Base-by-base conservation (phyloP, 2,797 vertebrate genomes). In the Dendrocincla tyrannina region DNA sequence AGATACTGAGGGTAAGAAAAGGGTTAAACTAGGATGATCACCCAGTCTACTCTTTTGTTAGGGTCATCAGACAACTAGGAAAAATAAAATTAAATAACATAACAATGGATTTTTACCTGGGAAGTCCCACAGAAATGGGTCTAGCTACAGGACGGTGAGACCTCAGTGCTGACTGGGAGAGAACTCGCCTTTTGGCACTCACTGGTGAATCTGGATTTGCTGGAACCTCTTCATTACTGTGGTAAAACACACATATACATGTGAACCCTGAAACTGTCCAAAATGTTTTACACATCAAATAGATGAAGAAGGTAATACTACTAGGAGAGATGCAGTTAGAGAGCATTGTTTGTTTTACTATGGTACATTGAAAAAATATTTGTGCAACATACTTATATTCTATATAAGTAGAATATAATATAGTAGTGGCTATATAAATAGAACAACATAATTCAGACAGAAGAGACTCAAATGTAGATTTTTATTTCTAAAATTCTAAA, bases 81-180 rank as follows among this genome's bases (percentile, higher is more conserved):
- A 78, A 27, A 93, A 59, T 13, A 42, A 42, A 84, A 24, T 12
- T 72, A 22, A 83, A 23, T 14, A 77, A 24, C 8, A 47, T 11
- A 77, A 23, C 8, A 47, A 30, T 24, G 39, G 20, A 33, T 59
- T 92, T 94, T 96, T 98, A 99, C 99, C 99, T 98, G 95, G 99
- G 98, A 59, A 99, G 96, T 68, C 98, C 98, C 79, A 98, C 94
- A 72, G 98, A 97, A 91, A 99, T 56, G 2, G 99, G 99, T 96
- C 99, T 98, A 77, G 99, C 99, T 81, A 99, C 99, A 4, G 99
- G 99, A 93, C 99, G 99, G 96, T 99, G 99, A 47, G 99, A 99
- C 35, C 98, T 98, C 92, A 99, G 97, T 1, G 99, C 99, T 9
- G 99, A 99, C 85, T 97, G 98, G 64, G 99, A 99, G 52, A 99